Evolutionary conservation across 2,888 invertebrate species (phyloP).

Genomic region (Andrena camellia): DNA sequence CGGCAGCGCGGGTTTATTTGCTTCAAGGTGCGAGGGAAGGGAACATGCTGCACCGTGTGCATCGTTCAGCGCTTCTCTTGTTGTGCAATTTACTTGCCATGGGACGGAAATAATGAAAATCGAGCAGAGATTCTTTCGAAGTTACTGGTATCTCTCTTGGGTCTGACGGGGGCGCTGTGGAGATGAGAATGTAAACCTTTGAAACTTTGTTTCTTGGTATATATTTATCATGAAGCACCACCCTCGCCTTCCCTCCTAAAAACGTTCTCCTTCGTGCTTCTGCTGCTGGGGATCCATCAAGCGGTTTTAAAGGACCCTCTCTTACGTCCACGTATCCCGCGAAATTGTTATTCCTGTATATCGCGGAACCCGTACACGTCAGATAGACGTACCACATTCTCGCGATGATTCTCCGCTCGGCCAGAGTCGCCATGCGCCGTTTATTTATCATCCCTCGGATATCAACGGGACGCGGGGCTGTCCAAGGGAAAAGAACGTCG

Average conservation of each 20-base stretch:
- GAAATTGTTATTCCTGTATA: conserved; percentile 33
- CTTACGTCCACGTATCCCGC: neutral
- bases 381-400: conserved; percentile 9
- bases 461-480: conserved; percentile 8
- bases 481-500: conserved; percentile 11
- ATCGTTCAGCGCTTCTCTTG: neutral
- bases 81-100: neutral
- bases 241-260: neutral
- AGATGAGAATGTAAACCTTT: neutral
- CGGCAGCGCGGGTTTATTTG: conserved; percentile 45
- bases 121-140: neutral
- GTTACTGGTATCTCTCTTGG: neutral
- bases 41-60: conserved; percentile 22
- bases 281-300: neutral
- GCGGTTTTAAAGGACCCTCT: neutral
- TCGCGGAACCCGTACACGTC: neutral
- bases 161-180: neutral
- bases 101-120: neutral
- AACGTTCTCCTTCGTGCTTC: neutral
- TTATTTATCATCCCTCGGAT: conserved; percentile 14
- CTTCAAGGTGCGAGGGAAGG: conserved; percentile 44
- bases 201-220: neutral
- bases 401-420: conserved; percentile 13
- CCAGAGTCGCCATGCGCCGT: neutral
- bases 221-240: neutral